These are phyloP conservation scores for Tamandua tetradactyla DNA, from an alignment of 2,797 vertebrate species.

Conservation along the genomic window DNA sequence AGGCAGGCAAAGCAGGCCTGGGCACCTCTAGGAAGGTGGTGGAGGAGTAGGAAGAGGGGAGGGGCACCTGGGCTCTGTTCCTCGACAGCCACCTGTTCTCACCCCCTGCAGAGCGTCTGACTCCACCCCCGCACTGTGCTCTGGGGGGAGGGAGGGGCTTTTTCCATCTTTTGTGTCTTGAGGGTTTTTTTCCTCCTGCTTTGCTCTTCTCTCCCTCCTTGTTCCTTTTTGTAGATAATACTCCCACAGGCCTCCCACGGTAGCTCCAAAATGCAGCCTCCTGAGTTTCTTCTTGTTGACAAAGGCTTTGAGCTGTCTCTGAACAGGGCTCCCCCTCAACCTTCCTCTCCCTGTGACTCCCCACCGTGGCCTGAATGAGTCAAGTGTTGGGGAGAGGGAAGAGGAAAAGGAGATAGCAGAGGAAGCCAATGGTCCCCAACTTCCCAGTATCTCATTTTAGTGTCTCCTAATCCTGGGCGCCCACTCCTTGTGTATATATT, in stretches of 20 bases:
- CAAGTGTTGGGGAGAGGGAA: not conserved
- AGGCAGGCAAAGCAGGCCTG: not conserved
- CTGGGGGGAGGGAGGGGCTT: slow-evolving; percentile 64
- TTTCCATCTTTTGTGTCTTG: slow-evolving; percentile 79
- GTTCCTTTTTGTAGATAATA: slow-evolving; percentile 86
- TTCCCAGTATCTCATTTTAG: not conserved
- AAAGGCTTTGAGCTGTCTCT: slow-evolving; percentile 69
- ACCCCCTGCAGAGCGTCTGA: slow-evolving; percentile 19
- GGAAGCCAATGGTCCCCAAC: not conserved
- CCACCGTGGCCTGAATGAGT: not conserved
- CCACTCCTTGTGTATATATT: not conserved
- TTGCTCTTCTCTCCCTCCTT: slow-evolving; percentile 72
- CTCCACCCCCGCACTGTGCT: slow-evolving; percentile 57
- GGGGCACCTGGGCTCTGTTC: slow-evolving; percentile 51
- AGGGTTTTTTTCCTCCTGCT: slow-evolving; percentile 67
- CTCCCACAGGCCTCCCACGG: slow-evolving; percentile 76
- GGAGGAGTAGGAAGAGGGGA: not conserved
- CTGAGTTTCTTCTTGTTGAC: slow-evolving; percentile 76
- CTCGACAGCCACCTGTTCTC: slow-evolving; percentile 76
- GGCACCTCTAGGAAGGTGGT: slow-evolving; percentile 9
- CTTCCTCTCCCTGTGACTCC: slow-evolving; percentile 34
- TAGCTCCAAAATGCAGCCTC: slow-evolving; percentile 73
- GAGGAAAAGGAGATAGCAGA: not conserved
- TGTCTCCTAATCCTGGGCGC: not conserved
- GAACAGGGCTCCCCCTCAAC: slow-evolving; percentile 37